Percentiles rank a stretch among this genome's conserved stretches.
These are phyloP conservation scores for Meteorus cinctellus DNA, from an alignment of 2,888 invertebrate species.

Conservation along the genomic window DNA sequence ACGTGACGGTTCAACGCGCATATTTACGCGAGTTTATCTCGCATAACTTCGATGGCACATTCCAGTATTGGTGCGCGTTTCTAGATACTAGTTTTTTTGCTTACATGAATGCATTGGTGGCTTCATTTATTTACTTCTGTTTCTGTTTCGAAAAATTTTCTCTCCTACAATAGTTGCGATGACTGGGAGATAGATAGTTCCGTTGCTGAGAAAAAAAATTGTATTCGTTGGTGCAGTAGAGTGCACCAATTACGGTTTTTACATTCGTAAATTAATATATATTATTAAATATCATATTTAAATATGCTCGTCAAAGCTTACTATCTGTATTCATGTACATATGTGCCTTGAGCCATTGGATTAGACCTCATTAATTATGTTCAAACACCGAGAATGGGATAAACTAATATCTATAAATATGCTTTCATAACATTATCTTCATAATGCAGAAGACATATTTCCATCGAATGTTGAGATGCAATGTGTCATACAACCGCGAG, in stretches of 20 bases:
- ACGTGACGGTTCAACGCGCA: slow-evolving; percentile 48
- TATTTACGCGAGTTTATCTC: slow-evolving; percentile 56
- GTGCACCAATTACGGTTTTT: too few species aligned
- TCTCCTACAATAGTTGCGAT: not conserved
- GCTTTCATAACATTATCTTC: not conserved
- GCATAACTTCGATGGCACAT: slow-evolving; percentile 64
- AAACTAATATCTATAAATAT: not conserved
- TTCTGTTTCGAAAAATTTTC: not conserved
- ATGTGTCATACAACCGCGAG: not conserved
- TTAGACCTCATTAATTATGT: too few species aligned
- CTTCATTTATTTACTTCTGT: not conserved
- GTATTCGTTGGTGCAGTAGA: too few species aligned
- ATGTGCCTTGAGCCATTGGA: too few species aligned
- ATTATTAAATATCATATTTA: too few species aligned
- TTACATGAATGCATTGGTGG: not conserved
- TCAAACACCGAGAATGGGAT: too few species aligned
- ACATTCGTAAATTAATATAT: too few species aligned
- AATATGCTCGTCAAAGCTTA: too few species aligned
- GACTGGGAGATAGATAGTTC: not conserved
- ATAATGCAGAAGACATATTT: not conserved
- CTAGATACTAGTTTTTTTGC: slow-evolving; percentile 12
- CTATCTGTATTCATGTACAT: too few species aligned
- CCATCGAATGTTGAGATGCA: not conserved
- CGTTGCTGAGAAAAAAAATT: too few species aligned
- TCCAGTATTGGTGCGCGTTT: slow-evolving; percentile 55